Base-by-base conservation (phyloP, 1,140 invertebrate species). In the Psilanteris sp. region DNA sequence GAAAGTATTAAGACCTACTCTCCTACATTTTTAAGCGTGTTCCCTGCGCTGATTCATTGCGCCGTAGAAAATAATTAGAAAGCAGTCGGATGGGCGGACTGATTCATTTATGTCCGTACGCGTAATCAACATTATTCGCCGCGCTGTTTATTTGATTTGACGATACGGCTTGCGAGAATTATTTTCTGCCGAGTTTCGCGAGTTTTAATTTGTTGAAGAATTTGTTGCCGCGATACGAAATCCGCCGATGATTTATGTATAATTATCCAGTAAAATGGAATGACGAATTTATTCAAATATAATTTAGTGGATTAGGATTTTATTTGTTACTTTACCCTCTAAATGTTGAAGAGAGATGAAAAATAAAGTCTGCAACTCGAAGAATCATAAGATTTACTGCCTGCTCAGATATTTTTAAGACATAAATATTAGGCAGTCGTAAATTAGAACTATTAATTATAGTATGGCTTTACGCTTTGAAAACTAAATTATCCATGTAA, bases 1-100 rank as follows among this genome's bases (percentile, higher is more conserved):
- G 44, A 74, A 74, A 74, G 61, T 67, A 64, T 75, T 68, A 62
- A 75, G 72, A 75, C 50, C 57, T 68, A 68, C 62, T 67, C 57
- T 66, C 61, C 26, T 46, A 54, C 37, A 62, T 74, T 74, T 67
- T 74, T 67, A 13, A 50, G 4, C 39, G 41, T 7, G 43, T 50
- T 34, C 29, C 50, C 34, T 22, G 11, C 46, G 31, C 54, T 62
- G 62, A 62, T 68, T 76, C 72, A 76, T 48, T 29, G 36, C 64
- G 9, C 10, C 34, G 55, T 57, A 15, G 62, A 67, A 57, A 75
- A 75, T 75, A 67, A 68, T 75, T 75, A 75, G 62, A 75, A 68
- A 75, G 72, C 64, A 46, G 46, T 34, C 39, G 50, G 54, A 57
- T 61, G 52, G 54, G 61, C 70, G 54, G 41, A 50, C 46, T 44